These are phyloP conservation scores for Nomada flava DNA, from an alignment of 2,888 invertebrate species.

Conservation along the genomic window DNA sequence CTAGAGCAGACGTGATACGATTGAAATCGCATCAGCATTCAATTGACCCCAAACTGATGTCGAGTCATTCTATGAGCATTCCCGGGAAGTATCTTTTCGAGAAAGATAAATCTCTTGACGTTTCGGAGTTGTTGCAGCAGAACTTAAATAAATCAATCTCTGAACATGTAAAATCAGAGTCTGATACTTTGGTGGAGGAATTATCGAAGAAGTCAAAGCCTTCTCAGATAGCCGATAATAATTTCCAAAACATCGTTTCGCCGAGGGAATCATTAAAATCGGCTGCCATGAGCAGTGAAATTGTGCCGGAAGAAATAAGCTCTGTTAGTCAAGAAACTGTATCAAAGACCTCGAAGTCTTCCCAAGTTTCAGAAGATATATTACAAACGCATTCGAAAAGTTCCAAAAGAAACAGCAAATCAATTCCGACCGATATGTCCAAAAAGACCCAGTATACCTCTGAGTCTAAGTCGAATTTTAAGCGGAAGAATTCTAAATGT, in stretches of 20 bases:
- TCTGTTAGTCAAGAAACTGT: conserved; percentile 58
- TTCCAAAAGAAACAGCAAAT: conserved; percentile 72
- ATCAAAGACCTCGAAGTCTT: conserved; percentile 69
- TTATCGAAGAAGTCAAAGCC: conserved; percentile 78
- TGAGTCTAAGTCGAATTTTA: conserved; percentile 75
- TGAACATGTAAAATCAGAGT: conserved; percentile 77
- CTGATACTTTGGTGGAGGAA: conserved; percentile 80
- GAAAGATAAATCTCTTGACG: conserved; percentile 47
- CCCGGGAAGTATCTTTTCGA: conserved; percentile 57
- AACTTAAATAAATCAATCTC: conserved; percentile 63
- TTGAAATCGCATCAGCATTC: conserved; percentile 74
- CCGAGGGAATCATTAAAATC: conserved; percentile 52
- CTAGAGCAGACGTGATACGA: conserved; percentile 73
- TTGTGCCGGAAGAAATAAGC: conserved; percentile 62
- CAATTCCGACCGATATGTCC: conserved; percentile 64
- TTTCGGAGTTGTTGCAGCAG: conserved; percentile 44
- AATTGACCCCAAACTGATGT: conserved; percentile 70
- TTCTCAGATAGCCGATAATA: conserved; percentile 53
- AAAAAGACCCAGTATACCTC: conserved; percentile 72
- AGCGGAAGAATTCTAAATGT: conserved; percentile 78
- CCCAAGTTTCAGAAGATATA: conserved; percentile 72
- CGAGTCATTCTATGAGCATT: conserved; percentile 64
- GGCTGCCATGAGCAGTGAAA: conserved; percentile 46
- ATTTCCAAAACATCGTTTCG: conserved; percentile 37
- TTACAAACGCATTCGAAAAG: conserved; percentile 60